Base-by-base conservation (phyloP, 2,113 vertebrate species). In the Macrotis lagotis region DNA sequence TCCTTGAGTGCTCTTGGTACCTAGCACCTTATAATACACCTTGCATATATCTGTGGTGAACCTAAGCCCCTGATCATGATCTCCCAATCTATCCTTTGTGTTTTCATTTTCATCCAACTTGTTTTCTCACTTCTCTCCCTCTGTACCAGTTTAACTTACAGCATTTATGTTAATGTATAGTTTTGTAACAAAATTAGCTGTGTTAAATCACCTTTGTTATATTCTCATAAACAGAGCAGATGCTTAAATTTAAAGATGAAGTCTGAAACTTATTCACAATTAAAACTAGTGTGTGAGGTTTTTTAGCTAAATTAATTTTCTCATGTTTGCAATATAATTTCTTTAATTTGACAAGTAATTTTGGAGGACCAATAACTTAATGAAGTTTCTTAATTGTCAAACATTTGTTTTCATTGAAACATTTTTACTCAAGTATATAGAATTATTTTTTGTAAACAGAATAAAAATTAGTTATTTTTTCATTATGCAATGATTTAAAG, bases 181-280 rank as follows among this genome's bases (percentile, higher is more conserved):
- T 92, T 28, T 96, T 48, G 55, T 44, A 37, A 66, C 55, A 51
- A 90, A 44, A 19, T 83, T 6, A 51, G 37, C 22, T 90, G 0
- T 89, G 88, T 25, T 92, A 88, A 92, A 1, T 93, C 2, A 83
- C 19, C n/a, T n/a, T 83, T 83, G n/a, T 6, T 83, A 2, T 19
- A 83, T 6, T 19, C 19, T n/a, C 37, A 22, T 83, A 0, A 44
- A 24, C 7, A 83, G 66, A 83, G 44, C 19, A 83, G n/a, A 83
- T 44, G 14, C 44, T 83, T 83, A 83, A 44, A 83, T 83, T 83
- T 83, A 83, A 31, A 93, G 31, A 95, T 44, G 11, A 12, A 8
- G 26, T n/a, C 2, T 48, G 66, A 95, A 89, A 92, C 90, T 55
- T 12, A 1, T 96, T 97, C 74, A 28, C 90, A 83, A 91, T 48